A percentile compares a stretch with the other conserved stretches of the same genome.
phyloP scores from a whole-genome alignment of 2,113 vertebrate genomes.

The Corythornis madagascariensis region DNA sequence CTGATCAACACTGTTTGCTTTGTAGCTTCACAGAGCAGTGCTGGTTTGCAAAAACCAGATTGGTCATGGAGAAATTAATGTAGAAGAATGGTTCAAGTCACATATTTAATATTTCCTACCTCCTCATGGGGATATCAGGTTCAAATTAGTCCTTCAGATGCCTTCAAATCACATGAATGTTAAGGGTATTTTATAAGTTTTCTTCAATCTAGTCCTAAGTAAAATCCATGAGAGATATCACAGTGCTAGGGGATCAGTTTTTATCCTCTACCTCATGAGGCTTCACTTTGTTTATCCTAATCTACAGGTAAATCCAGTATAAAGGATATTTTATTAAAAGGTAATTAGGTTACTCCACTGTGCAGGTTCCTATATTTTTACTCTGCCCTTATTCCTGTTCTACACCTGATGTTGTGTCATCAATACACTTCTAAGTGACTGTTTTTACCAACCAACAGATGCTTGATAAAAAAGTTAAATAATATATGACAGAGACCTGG shows the following conservation, averaged over 20 bases:
- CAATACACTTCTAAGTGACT: neutral
- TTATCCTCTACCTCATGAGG: neutral
- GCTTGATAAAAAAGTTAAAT: neutral
- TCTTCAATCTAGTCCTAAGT: neutral
- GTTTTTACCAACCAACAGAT: neutral
- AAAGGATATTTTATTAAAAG: neutral
- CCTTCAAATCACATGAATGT: neutral
- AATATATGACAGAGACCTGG: neutral
- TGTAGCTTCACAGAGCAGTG: neutral
- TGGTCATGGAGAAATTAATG: neutral
- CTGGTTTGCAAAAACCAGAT: neutral
- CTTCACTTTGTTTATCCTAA: neutral
- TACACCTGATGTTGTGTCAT: neutral
- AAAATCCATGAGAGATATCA: neutral
- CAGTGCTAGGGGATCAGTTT: neutral
- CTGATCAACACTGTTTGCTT: accelerated
- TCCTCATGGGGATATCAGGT: neutral
- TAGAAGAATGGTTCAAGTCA: neutral
- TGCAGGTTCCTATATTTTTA: neutral
- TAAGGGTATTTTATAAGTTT: neutral
- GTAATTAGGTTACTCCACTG: neutral
- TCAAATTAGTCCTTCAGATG: neutral
- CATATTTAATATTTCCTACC: neutral
- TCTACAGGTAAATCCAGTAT: neutral
- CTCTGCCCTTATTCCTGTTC: neutral